Evolutionary conservation across 2,797 vertebrate genomes (phyloP), one percentile per base, ranked within the genome.

Genomic region (Acanthis flammea): DNA sequence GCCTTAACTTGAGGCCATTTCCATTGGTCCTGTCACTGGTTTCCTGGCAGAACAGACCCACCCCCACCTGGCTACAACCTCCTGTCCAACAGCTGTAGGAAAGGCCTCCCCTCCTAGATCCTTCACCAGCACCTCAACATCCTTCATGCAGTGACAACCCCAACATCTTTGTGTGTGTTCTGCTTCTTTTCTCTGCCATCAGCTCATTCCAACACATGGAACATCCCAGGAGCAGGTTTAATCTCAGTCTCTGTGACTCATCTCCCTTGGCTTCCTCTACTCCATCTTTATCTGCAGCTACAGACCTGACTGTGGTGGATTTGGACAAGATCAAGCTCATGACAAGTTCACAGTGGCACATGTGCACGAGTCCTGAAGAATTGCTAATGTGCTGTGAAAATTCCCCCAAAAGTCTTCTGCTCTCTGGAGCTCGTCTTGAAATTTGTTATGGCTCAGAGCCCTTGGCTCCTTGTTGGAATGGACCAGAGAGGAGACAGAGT

Each of bases 161-260:
- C 44, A 70, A 42, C 0, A 41, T 7, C 6, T 12, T 2, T 19
- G 7, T 14, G 7, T 18, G 8, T 5, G 3, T 14, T 58, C 37
- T 66, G 8, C n/a, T 85, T 19, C 12, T 71, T 86, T 79, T 54
- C 16, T 23, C 22, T 61, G 22, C 2, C 18, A 39, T 51, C 30
- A 50, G 1, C 14, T 39, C 12, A 2, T 12, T 70, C 10, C 28
- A 30, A 0, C 3, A 14, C 8, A 18, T 4, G 24, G n/a, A 45
- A 35, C 7, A 9, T 31, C 39, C 25, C 30, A 53, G 7, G 24
- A 28, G 6, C 13, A 16, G 12, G 22, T 57, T 54, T 72, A 33
- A 53, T 9, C n/a, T 31, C 37, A 54, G 7, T 37, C 37, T 37
- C 37, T 37, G 30, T n/a, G 22, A 62, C 5, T 45, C 7, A 3